Percentiles rank a stretch among this genome's conserved stretches.
Evolutionary conservation across 2,113 vertebrate species (phyloP).

Genomic region (Uropsilus gracilis): DNA sequence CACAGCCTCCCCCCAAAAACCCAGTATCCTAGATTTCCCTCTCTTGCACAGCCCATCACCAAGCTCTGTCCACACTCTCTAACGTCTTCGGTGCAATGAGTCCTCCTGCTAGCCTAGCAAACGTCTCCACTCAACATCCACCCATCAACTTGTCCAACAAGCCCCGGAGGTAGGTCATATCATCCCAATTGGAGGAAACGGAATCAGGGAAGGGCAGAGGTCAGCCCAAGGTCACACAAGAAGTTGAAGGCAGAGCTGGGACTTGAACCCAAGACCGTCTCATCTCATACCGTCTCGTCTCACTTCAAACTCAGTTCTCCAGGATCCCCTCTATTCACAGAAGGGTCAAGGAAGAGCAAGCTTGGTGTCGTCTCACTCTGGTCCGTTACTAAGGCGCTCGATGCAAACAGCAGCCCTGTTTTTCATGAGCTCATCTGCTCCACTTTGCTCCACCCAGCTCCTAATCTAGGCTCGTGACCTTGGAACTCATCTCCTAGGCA

Average conservation of each 20-base stretch:
- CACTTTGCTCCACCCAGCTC: constrained; percentile 45
- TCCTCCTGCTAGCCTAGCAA: not conserved
- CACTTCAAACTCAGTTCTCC: accelerated
- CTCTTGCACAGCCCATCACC: not conserved
- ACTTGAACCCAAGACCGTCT: not conserved
- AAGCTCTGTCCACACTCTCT: too few species aligned
- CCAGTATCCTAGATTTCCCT: not conserved
- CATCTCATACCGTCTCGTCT: too few species aligned
- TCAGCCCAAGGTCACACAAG: not conserved
- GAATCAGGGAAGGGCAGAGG: not conserved
- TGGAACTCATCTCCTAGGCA: constrained; percentile 54
- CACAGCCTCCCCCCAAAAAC: not conserved
- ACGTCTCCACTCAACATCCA: not conserved
- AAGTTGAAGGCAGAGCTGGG: not conserved
- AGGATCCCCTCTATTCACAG: not conserved
- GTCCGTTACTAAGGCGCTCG: constrained; percentile 42
- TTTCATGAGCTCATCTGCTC: constrained; percentile 55
- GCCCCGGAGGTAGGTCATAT: not conserved
- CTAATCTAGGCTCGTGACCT: constrained; percentile 43
- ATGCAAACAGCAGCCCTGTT: constrained; percentile 55
- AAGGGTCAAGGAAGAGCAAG: not conserved
- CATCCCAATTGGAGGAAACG: not conserved
- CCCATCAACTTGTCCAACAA: not conserved
- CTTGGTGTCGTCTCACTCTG: not conserved
- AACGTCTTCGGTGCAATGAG: not conserved